Evolutionary conservation across 2,888 invertebrate species (phyloP).

Genomic region (Stegophylla sp.): DNA sequence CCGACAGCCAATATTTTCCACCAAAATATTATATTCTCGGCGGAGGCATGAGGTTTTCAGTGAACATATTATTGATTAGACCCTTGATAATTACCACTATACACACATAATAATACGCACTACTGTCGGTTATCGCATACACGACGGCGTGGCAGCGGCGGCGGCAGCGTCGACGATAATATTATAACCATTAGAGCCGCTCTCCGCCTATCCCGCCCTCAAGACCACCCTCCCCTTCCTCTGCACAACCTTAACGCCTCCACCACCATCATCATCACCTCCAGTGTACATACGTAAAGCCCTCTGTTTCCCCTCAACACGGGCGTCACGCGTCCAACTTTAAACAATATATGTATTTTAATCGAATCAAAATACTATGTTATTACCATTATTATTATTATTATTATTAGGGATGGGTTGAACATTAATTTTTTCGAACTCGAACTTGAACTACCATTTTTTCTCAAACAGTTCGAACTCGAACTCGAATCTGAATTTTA

Average conservation of each 20-base stretch:
- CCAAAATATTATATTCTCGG: background rate
- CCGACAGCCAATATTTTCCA: background rate
- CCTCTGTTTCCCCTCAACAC: background rate
- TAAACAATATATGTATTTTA: background rate
- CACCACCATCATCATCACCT: background rate
- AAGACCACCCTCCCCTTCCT: background rate
- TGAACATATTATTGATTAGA: conserved; percentile 32
- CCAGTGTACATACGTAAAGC: background rate
- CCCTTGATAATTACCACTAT: conserved; percentile 24
- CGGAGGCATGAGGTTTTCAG: background rate
- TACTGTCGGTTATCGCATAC: background rate
- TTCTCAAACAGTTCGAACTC: too few relatives aligned
- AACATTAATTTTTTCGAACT: too few relatives aligned
- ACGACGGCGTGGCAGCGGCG: background rate
- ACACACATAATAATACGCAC: background rate
- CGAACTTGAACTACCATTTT: too few relatives aligned
- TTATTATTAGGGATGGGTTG: too few relatives aligned
- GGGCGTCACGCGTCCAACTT: background rate
- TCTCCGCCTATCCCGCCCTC: background rate
- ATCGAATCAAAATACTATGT: conserved; percentile 2
- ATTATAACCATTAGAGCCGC: conserved; percentile 5
- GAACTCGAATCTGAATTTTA: too few relatives aligned
- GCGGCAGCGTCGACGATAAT: background rate
- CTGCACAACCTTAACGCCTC: too few relatives aligned
- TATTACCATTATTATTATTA: conserved; percentile 1